A percentile compares a stretch with the other conserved stretches of the same genome.
phyloP scores from a whole-genome alignment of 2,113 vertebrate genomes.

The Myodes glareolus region DNA sequence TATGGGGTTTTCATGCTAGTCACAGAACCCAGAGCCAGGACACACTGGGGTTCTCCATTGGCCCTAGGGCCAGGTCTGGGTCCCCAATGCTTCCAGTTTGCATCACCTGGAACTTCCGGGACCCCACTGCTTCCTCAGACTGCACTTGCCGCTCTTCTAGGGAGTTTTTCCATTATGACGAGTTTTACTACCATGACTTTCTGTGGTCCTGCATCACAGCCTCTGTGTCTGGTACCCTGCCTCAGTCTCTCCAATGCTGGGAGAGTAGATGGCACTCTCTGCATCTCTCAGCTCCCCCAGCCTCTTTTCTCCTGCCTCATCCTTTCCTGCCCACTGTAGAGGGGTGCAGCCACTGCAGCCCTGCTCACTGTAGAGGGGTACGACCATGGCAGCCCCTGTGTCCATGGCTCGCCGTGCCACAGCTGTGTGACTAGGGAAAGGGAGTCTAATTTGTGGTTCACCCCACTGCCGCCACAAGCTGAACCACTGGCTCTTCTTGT shows the following conservation, averaged over 20 bases:
- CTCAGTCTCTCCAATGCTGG: neutral
- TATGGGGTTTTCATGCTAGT: neutral
- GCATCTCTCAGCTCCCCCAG: fast-evolving
- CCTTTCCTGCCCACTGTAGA: neutral
- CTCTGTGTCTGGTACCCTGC: neutral
- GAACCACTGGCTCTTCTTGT: neutral
- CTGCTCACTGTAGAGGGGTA: neutral
- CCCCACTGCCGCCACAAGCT: neutral
- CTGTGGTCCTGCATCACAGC: neutral
- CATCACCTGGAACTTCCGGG: neutral
- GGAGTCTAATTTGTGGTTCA: too few species aligned
- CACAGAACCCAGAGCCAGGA: neutral
- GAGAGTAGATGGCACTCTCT: too few species aligned
- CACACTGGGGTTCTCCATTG: neutral
- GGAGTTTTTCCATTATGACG: neutral
- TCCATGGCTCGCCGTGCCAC: neutral
- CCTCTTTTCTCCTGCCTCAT: neutral
- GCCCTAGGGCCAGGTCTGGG: neutral
- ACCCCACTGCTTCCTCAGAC: neutral
- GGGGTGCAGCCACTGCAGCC: too few species aligned
- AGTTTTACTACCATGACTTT: neutral
- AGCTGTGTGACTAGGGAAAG: fast-evolving
- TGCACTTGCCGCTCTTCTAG: neutral
- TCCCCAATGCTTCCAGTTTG: neutral
- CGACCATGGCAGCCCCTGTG: neutral